These are phyloP conservation scores for Hyphantria cunea DNA, from an alignment of 1,140 invertebrate genomes.

Conservation along the genomic window DNA sequence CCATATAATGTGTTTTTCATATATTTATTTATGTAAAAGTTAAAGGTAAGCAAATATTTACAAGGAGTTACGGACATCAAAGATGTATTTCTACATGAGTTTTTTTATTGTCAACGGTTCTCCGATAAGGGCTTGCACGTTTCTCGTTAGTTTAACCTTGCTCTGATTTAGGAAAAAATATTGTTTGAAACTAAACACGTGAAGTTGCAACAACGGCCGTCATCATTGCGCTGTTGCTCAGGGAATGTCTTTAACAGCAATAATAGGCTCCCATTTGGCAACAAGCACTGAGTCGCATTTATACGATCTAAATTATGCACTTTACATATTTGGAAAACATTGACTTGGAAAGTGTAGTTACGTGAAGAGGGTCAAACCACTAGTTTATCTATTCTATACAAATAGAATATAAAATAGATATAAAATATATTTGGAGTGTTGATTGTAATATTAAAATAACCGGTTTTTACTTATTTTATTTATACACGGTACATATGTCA, in stretches of 20 bases:
- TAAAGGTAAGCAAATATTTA: background rate
- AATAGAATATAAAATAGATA: too few relatives aligned
- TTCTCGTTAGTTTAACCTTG: constrained; percentile 10
- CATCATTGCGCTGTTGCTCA: constrained; percentile 38
- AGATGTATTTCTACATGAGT: background rate
- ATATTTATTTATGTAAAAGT: too few relatives aligned
- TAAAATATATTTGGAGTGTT: too few relatives aligned
- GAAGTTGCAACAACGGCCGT: constrained; percentile 34
- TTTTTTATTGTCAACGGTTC: background rate
- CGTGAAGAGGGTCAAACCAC: background rate
- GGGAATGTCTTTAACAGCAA: constrained; percentile 37
- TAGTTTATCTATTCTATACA: background rate
- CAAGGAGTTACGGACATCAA: background rate
- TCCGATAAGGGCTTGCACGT: constrained; percentile 8
- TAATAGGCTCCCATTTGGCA: constrained; percentile 20
- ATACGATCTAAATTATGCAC: constrained; percentile 28
- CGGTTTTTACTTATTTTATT: too few relatives aligned
- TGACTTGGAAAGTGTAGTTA: background rate
- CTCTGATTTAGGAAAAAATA: constrained; percentile 14
- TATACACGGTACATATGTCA: too few relatives aligned
- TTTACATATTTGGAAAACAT: constrained; percentile 10
- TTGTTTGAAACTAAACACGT: constrained; percentile 36
- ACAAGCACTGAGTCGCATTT: constrained; percentile 31
- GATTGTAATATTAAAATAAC: too few relatives aligned
- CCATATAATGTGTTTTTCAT: too few relatives aligned